Evolutionary conservation across 2,888 invertebrate genomes (phyloP).

Genomic region (Dryomyza anilis): DNA sequence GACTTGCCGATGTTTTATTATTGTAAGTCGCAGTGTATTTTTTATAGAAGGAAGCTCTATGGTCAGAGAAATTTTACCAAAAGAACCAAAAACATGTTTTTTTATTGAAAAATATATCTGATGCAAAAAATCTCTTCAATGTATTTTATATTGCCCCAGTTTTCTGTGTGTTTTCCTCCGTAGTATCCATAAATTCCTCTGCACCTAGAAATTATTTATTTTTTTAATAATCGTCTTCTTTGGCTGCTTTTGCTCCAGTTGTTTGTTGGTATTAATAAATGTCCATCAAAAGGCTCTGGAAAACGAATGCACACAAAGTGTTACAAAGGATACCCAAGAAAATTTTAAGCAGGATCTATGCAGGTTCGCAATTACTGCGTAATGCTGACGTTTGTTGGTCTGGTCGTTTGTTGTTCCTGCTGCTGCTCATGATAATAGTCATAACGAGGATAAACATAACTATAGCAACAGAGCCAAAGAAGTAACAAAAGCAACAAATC

Average conservation of each 20-base stretch:
- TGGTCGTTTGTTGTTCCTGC: not conserved
- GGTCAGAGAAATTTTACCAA: not conserved
- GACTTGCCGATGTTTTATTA: too few relatives aligned
- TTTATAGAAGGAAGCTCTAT: too few relatives aligned
- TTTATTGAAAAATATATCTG: too few relatives aligned
- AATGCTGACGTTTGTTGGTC: not conserved
- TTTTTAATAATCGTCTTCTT: not conserved
- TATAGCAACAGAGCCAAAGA: not conserved
- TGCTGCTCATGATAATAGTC: slow-evolving; percentile 1
- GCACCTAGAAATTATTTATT: too few relatives aligned
- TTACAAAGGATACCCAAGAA: not conserved
- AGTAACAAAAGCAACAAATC: not conserved
- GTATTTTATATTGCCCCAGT: too few relatives aligned
- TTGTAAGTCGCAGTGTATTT: too few relatives aligned
- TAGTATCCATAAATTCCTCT: too few relatives aligned
- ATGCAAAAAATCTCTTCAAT: too few relatives aligned
- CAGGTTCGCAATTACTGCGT: not conserved
- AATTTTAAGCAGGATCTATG: not conserved
- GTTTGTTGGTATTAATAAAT: not conserved
- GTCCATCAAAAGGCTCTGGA: not conserved
- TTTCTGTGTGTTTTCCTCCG: too few relatives aligned
- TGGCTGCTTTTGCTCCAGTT: too few relatives aligned
- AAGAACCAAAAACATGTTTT: not conserved
- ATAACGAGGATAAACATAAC: not conserved
- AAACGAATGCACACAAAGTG: not conserved